Base-by-base conservation (phyloP, 1,140 invertebrate genomes). In the Monomorium pharaonis region DNA sequence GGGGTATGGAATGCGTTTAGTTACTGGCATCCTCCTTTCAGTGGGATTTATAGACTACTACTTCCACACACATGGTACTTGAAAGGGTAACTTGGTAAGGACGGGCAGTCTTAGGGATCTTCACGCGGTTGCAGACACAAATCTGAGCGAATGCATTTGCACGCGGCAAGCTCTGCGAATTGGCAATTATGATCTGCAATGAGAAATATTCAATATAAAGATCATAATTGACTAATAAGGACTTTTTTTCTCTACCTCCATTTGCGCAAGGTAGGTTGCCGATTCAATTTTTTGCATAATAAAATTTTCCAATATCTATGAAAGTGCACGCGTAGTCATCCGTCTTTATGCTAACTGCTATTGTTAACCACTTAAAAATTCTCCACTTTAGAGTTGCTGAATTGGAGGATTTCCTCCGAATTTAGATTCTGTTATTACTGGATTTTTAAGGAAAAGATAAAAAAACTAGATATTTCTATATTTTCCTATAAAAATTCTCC, bases 1-100 rank as follows among this genome's bases (percentile, higher is more conserved):
- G 80, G 87, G 87, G 49, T 85, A 88, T 89, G 75, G 87, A 88
- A 89, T 89, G 85, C 88, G 88, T 89, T 89, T 89, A 89, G 88
- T 89, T 89, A 89, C 87, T 81, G 88, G 88, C 88, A 89, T 89
- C 88, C 88, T 89, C 88, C 88, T 88, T 88, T 81, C 56, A 88
- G 86, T 85, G 70, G 88, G 88, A 89, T 81, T 89, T 88, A 89
- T 72, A 86, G 87, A 89, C 49, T 88, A 89, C 51, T 89, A 89
- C 84, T 89, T 89, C 88, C 88, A 37, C 88, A 37, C 88, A 42
- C 72, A 89, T 75, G 37, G 88, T 84, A 89, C 84, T 89, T 88
- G 76, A 86, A 89, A 89, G 86, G 87, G 84, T 84, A 88, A 88
- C 86, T 89, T 87, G 75, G 77, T 89, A 86, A 89, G 84, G 88